These are phyloP conservation scores for Chaenocephalus aceratus DNA, from an alignment of 2,113 vertebrate species.

Conservation along the genomic window DNA sequence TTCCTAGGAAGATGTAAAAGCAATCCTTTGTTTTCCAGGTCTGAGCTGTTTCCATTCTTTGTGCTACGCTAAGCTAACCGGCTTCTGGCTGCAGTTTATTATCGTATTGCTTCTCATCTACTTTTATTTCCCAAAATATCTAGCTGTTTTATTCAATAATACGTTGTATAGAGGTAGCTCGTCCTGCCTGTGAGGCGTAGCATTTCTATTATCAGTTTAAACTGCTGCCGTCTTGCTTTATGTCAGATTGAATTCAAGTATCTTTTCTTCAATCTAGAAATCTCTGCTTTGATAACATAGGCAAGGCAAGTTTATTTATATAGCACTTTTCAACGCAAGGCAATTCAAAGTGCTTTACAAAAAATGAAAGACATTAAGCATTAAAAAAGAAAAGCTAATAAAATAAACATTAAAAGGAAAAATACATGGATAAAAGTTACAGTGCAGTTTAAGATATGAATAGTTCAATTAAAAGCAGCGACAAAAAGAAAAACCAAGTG, in stretches of 20 bases:
- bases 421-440: no score
- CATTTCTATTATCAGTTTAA: background rate
- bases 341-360: no score
- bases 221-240: background rate
- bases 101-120: background rate
- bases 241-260: background rate
- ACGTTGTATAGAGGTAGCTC: background rate
- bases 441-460: no score
- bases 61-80: conserved; percentile 3
- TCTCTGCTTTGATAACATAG: no score
- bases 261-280: no score
- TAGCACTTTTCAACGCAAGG: no score
- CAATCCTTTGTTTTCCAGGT: background rate
- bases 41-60: background rate
- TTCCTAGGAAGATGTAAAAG: background rate
- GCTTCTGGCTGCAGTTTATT: background rate
- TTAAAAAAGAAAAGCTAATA: no score
- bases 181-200: background rate
- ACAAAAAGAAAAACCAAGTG: no score
- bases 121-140: background rate
- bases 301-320: no score
- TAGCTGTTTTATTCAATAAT: background rate
- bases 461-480: no score
- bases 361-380: no score
- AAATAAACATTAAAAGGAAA: no score